Base-by-base conservation (phyloP, 2,113 vertebrate species). In the Pedetes capensis region DNA sequence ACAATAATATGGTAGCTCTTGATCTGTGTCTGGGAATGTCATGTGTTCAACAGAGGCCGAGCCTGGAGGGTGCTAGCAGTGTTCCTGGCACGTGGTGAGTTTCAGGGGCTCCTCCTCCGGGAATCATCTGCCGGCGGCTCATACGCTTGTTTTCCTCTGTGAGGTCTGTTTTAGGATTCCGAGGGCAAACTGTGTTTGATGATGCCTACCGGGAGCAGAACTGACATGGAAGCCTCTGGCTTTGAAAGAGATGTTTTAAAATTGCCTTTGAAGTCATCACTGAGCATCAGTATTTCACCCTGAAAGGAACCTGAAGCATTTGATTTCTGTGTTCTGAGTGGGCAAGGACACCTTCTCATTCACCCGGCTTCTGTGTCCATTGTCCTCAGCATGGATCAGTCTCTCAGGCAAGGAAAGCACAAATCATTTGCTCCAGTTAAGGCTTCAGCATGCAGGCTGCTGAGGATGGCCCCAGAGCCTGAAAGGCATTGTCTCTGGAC, bases 351-450 rank as follows among this genome's bases (percentile, higher is more conserved):
- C 2, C 55, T 86, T 84, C 32, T 57, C 39, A 68, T 23, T 53
- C 1, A 44, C 63, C 20, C 32, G 18, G 16, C 44, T 47, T 11
- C 5, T 25, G 47, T 42, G 39, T 3, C 0, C 0, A 34, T 29
- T 64, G 18, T 71, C 91, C 27, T 82, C 49, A 10, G 6, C 10
- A 0, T 2, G 16, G 32, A 18, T 66, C 79, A 49, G 0, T 76
- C 14, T 22, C 7, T 0, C 1, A 72, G 47, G 34, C 0, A 29
- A 72, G 17, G 22, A 42, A 82, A 85, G 29, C 20, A n/a, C 16
- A 92, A 71, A 61, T 4, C 74, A 93, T 90, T 83, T 1, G 34
- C 90, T 84, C 25, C 37, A 92, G 27, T 42, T 95, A 49, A 81
- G 34, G 18, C 11, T n/a, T n/a, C 53, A 74, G 27, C 9, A 1